Percentiles rank a stretch among this genome's conserved stretches.
These are phyloP conservation scores for Crotalus viridis DNA, from an alignment of 2,113 vertebrate species.

Conservation along the genomic window DNA sequence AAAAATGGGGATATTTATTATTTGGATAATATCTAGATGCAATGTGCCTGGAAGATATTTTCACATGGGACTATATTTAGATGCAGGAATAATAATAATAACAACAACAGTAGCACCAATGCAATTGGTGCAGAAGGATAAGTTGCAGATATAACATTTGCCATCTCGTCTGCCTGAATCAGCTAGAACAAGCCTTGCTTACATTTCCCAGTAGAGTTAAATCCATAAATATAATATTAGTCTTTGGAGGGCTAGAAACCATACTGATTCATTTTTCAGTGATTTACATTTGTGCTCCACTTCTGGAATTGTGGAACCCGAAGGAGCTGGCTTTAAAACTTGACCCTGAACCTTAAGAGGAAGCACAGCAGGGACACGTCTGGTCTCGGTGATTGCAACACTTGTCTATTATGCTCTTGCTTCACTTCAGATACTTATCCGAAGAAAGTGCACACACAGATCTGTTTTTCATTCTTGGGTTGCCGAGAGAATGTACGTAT, in stretches of 20 bases:
- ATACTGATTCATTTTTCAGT: conserved; percentile 4
- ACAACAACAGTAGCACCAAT: neutral
- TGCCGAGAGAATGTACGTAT: neutral
- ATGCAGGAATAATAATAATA: conserved; percentile 26
- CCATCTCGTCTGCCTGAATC: neutral
- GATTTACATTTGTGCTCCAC: neutral
- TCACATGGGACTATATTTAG: conserved; percentile 4
- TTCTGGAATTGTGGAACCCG: neutral
- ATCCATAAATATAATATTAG: conserved; percentile 32
- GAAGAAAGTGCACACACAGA: neutral
- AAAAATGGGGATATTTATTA: conserved; percentile 10
- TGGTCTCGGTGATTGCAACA: neutral
- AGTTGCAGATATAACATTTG: neutral
- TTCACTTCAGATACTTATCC: neutral
- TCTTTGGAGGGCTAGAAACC: conserved; percentile 5
- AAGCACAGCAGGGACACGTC: neutral
- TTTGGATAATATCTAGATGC: conserved; percentile 54
- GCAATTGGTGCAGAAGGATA: neutral
- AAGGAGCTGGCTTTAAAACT: neutral
- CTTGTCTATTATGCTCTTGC: no score
- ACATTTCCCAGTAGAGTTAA: conserved; percentile 16
- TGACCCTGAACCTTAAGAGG: neutral
- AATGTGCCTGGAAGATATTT: conserved; percentile 12
- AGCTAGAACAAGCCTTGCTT: neutral
- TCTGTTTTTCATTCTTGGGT: neutral